A percentile compares a stretch with the other conserved stretches of the same genome.
Conservation (phyloP, 1,140 invertebrate species). For the Microplitis demolitor region DNA sequence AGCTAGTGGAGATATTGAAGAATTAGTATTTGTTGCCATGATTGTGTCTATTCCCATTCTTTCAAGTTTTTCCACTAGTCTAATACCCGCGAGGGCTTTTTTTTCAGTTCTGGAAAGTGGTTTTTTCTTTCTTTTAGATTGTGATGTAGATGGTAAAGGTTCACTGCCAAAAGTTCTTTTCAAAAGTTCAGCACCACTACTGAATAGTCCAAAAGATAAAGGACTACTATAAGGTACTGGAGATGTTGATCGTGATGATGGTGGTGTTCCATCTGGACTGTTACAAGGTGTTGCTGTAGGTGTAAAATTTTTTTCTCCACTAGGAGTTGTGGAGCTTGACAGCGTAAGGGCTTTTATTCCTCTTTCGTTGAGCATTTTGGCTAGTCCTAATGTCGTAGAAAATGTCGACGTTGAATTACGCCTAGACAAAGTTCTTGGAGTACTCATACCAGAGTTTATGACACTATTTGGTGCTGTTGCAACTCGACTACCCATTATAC, state of each 20-base stretch:
- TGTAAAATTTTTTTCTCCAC: conserved; percentile 68
- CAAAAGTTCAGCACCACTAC: conserved; percentile 76
- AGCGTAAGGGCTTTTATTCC: conserved; percentile 76
- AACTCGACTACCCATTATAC: conserved; percentile 63
- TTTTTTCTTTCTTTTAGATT: conserved; percentile 56
- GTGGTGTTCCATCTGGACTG: conserved; percentile 70
- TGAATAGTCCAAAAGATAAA: conserved; percentile 69
- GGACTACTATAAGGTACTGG: conserved; percentile 56
- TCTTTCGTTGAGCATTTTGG: conserved; percentile 80
- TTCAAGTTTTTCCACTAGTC: conserved; percentile 72
- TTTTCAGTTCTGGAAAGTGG: conserved; percentile 60
- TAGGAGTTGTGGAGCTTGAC: conserved; percentile 71
- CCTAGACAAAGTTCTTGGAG: conserved; percentile 68
- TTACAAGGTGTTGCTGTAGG: conserved; percentile 85
- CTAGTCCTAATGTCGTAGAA: conserved; percentile 78
- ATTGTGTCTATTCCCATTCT: conserved; percentile 72
- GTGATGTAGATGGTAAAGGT: conserved; percentile 43
- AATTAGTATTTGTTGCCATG: conserved; percentile 59
- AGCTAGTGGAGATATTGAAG: conserved; percentile 63
- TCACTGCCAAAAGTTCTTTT: conserved; percentile 69
- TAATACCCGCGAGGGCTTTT: conserved; percentile 61
- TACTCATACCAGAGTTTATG: conserved; percentile 65
- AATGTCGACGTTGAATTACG: conserved; percentile 78
- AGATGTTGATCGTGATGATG: conserved; percentile 66
- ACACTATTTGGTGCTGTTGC: conserved; percentile 65